Base-by-base conservation (phyloP, 2,113 vertebrate genomes). In the Trachemys scripta region DNA sequence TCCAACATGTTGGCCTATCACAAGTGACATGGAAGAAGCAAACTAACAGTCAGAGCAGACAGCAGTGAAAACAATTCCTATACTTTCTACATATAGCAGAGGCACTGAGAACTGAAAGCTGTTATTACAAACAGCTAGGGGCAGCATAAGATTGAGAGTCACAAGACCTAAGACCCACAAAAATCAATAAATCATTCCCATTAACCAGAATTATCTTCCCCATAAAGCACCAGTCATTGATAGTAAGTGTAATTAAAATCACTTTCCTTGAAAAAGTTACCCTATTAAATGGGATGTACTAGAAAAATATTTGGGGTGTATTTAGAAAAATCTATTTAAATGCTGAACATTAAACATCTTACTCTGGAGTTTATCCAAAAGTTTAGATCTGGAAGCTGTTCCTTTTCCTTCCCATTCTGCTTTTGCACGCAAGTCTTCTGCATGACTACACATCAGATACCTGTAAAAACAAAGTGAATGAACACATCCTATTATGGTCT, bases 391-490 rank as follows among this genome's bases (percentile, higher is more conserved):
- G 72, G 99, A 99, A 62, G 98, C 98, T 13, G 98, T 98, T 93
- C 99, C 99, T 98, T 99, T 99, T 86, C 99, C 99, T 98, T 99
- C 99, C 99, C 99, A 99, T 92, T 99, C 99, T 69, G 99, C 99
- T 98, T 99, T 99, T 96, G 98, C 99, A 91, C 99, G 98, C 84
- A 99, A 98, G 97, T 99, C 99, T 87, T 99, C 99, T 85, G 99
- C 99, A 95, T 99, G 99, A 97, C 99, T 99, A 98, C 99, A 99
- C 99, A 99, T 99, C 97, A 99, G 98, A 98, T 99, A 99, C 98
- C 99, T 99, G 94, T 89, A 85, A 84, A 78, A 95, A 27, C 42
- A 86, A 75, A 76, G 62, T 89, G 94, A 93, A 84, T 0, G 49
- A 80, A 97, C 80, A 96, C 47, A 95, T 29, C 50, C 24, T 86